These are phyloP conservation scores for Hirtodrosophila cameraria DNA, from an alignment of 2,888 invertebrate species.

Conservation along the genomic window DNA sequence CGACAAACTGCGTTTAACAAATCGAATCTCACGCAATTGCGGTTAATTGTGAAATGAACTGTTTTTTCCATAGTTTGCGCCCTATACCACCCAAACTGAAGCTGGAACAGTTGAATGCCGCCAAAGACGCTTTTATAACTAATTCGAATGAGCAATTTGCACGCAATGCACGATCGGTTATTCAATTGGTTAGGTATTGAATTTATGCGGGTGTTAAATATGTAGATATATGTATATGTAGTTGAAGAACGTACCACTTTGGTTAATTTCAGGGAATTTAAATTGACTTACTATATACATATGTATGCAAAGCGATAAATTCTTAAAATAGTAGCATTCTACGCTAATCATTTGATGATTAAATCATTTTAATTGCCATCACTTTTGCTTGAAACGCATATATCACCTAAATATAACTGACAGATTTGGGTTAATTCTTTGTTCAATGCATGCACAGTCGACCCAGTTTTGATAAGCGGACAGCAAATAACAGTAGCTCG, in stretches of 20 bases:
- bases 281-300: not conserved
- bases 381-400: constrained; percentile 41
- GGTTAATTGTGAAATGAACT: constrained; percentile 65
- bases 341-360: constrained; percentile 13
- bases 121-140: constrained; percentile 20
- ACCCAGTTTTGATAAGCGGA: constrained; percentile 62
- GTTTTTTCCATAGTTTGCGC: constrained; percentile 21
- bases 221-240: too few relatives aligned
- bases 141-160: constrained; percentile 31
- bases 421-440: constrained; percentile 72
- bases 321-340: too few relatives aligned
- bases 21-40: constrained; percentile 66
- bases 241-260: too few relatives aligned
- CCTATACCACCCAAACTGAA: constrained; percentile 6
- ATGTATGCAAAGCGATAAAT: too few relatives aligned
- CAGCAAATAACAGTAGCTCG: constrained; percentile 24
- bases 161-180: constrained; percentile 21
- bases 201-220: constrained; percentile 9
- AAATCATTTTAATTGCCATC: constrained; percentile 6
- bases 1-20: constrained; percentile 42
- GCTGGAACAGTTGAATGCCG: constrained; percentile 9
- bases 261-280: not conserved
- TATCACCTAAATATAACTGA: constrained; percentile 40
- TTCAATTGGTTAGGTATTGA: constrained; percentile 9
- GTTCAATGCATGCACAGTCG: constrained; percentile 43